A percentile compares a stretch with the other conserved stretches of the same genome.
Evolutionary conservation across 1,140 invertebrate species (phyloP).

Genomic region (Marisa cornuarietis): DNA sequence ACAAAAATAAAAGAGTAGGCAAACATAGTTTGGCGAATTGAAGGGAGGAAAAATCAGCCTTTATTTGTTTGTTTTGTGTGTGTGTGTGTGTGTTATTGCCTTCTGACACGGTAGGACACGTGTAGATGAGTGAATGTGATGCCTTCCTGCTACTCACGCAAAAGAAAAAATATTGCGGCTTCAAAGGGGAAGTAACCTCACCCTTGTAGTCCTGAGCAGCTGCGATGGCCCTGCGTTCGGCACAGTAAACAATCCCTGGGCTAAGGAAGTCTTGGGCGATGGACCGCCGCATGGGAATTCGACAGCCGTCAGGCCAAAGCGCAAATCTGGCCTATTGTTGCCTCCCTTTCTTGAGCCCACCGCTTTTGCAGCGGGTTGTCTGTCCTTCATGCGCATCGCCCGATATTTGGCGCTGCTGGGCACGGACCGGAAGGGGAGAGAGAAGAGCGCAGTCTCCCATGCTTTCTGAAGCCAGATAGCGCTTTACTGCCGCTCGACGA

Average conservation of each 20-base stretch:
- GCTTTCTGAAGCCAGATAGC: neutral
- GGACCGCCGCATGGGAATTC: neutral
- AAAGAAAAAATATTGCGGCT: too few species aligned
- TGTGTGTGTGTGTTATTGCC: too few species aligned
- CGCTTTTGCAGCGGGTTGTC: neutral
- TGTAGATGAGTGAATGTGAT: too few species aligned
- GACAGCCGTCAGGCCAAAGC: neutral
- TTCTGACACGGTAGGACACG: too few species aligned
- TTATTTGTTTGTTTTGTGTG: too few species aligned
- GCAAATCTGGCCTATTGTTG: conserved; percentile 5
- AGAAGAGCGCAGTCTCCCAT: neutral
- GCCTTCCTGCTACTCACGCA: too few species aligned
- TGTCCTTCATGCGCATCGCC: neutral
- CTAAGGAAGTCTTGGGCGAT: neutral
- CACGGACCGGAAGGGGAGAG: neutral
- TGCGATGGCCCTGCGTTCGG: neutral
- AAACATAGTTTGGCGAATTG: too few species aligned
- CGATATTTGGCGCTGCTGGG: neutral
- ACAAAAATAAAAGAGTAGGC: too few species aligned
- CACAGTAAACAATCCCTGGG: neutral
- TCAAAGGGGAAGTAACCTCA: too few species aligned
- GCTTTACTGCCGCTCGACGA: neutral
- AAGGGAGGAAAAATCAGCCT: too few species aligned
- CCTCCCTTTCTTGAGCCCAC: neutral
- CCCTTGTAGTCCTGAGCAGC: too few species aligned